Conservation (phyloP, 2,113 vertebrate genomes). For the Mixornis gularis region DNA sequence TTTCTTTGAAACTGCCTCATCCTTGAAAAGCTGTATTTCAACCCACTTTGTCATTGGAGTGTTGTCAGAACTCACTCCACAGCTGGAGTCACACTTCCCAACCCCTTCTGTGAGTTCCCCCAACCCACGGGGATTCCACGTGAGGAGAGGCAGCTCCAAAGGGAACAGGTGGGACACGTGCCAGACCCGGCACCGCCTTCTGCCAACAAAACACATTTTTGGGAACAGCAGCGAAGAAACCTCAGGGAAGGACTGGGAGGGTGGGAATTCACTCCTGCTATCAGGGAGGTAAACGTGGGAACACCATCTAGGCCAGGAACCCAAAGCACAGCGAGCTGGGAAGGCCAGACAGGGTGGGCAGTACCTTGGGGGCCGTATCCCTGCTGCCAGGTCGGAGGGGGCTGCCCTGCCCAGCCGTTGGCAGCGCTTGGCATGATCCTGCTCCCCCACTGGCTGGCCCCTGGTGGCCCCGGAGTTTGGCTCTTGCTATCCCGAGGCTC, state of each 20-base stretch:
- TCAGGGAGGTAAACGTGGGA: neutral
- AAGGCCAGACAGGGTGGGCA: neutral
- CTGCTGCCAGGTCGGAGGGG: constrained; percentile 93
- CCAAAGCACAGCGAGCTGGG: accelerated
- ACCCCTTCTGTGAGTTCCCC: accelerated
- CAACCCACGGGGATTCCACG: accelerated
- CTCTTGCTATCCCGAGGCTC: constrained; percentile 96
- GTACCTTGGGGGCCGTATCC: constrained; percentile 94
- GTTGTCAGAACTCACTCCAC: neutral
- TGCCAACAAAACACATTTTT: accelerated
- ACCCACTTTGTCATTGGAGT: accelerated
- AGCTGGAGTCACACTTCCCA: neutral
- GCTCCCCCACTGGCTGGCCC: constrained; percentile 91
- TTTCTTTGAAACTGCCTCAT: neutral
- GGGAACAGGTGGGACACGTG: accelerated
- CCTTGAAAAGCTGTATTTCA: neutral
- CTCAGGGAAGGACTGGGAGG: accelerated
- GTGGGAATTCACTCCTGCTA: neutral
- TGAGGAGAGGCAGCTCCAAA: neutral
- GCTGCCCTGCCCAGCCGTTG: constrained; percentile 96
- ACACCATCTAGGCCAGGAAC: neutral
- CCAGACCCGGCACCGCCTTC: accelerated
- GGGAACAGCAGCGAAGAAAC: neutral
- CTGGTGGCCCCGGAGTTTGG: constrained; percentile 84
- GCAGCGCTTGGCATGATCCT: constrained; percentile 90